These are phyloP conservation scores for Tetragnatha montana DNA, from an alignment of 2,888 invertebrate genomes.

Conservation along the genomic window DNA sequence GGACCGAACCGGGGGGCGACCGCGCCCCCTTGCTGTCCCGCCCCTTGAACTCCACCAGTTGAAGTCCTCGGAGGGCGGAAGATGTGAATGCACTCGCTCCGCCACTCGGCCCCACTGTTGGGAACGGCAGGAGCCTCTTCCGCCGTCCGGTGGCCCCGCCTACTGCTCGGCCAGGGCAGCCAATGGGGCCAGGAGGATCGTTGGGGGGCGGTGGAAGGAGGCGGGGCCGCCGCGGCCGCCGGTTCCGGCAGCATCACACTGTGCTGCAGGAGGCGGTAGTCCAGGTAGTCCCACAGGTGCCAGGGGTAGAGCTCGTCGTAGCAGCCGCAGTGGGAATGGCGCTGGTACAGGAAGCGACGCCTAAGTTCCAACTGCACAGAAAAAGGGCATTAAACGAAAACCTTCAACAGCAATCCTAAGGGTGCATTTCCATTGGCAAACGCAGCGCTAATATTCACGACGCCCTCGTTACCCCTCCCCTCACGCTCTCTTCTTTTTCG, in stretches of 20 bases:
- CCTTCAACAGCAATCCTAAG: no score
- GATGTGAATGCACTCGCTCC: conserved; percentile 69
- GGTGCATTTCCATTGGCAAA: no score
- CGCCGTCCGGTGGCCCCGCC: background rate
- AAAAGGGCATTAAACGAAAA: background rate
- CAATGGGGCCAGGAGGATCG: conserved; percentile 59
- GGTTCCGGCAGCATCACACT: conserved; percentile 39
- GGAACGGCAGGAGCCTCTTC: conserved; percentile 33
- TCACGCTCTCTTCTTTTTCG: no score
- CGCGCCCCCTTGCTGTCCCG: conserved; percentile 17
- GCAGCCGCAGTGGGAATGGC: conserved; percentile 81
- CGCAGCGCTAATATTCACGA: no score
- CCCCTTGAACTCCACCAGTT: no score
- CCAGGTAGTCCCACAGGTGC: conserved; percentile 80
- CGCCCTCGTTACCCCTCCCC: no score
- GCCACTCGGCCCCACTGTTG: conserved; percentile 58
- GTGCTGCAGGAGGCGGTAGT: conserved; percentile 75
- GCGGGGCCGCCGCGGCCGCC: background rate
- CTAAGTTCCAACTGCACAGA: conserved; percentile 82
- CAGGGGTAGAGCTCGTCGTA: conserved; percentile 82
- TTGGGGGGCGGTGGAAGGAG: conserved; percentile 1
- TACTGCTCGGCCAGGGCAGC: conserved; percentile 69
- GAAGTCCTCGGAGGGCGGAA: conserved; percentile 41
- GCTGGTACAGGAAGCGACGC: conserved; percentile 86
- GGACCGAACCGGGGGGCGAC: conserved; percentile 54